Evolutionary conservation across 1,140 invertebrate genomes (phyloP), one percentile per base, ranked within the genome.

Genomic region (Caenorhabditis tropicalis): DNA sequence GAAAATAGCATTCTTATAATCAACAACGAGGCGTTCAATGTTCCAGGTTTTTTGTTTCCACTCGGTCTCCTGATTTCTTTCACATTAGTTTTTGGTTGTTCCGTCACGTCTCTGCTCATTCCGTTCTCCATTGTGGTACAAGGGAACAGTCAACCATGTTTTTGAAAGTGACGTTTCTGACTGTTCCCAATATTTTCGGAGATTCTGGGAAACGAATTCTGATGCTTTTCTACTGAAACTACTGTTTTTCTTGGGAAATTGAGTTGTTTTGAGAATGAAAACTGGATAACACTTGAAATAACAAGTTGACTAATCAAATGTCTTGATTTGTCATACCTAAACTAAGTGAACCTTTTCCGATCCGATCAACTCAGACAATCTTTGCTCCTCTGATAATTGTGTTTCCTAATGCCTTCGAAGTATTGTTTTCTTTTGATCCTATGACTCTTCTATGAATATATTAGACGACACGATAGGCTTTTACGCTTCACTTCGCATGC

Each of bases 1-100:
- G 53, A n/a, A n/a, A 56, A 56, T 56, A 56, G 53, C 24, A 24
- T 27, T 74, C 24, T 43, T 74, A 43, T 5, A 43, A 43, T 74
- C 65, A 74, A 43, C 65, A 31, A 43, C 15, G 21, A 74, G 21
- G n/a, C 36, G 36, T 43, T 46, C 36, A 74, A 43, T 74, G n/a
- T 65, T 19, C 31, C 24, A 10, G 3, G 24, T 36, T 65, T 31
- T 65, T 33, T 65, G 29, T 65, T 65, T 33, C 58, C 33, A 65
- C 36, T 65, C n/a, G 9, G 65, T n/a, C 65, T 74, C 36, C 65
- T 74, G 65, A 74, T 33, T 74, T 74, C n/a, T 43, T 74, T 15
- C 65, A 24, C n/a, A 74, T 74, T 74, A 74, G 43, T 74, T 74
- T 74, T 27, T 74, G 65, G 21, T 74, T n/a, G 9, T 74, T 74